Evolutionary conservation across 2,888 invertebrate genomes (phyloP).

Genomic region (Habroteleia sp.): DNA sequence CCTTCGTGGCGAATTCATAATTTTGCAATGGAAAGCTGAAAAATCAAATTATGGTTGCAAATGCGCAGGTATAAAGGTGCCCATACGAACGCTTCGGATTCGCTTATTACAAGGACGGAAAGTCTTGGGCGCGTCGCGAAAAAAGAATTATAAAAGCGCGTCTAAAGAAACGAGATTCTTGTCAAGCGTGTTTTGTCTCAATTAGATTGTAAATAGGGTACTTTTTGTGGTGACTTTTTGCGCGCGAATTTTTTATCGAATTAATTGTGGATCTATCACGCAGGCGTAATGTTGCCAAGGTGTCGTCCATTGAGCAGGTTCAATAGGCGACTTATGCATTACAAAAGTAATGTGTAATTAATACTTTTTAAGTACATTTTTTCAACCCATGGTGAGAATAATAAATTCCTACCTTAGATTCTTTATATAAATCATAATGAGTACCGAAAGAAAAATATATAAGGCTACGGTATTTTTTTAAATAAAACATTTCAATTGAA

Average conservation of each 20-base stretch:
- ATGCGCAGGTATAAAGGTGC: conserved; percentile 25
- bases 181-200: conserved; percentile 31
- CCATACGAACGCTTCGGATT: conserved; percentile 15
- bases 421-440: no score
- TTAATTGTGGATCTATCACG: conserved; percentile 5
- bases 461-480: no score
- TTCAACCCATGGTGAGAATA: no score
- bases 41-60: conserved; percentile 29
- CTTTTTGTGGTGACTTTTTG: conserved; percentile 5
- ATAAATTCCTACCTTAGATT: no score
- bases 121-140: conserved; percentile 1
- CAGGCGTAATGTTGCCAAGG: no score
- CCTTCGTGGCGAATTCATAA: conserved; percentile 29
- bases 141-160: conserved; percentile 14
- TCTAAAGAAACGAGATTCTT: conserved; percentile 21
- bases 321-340: no score
- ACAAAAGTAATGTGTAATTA: no score
- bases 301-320: no score
- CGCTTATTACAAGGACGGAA: conserved; percentile 25
- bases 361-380: no score
- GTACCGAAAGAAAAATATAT: no score
- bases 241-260: no score
- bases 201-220: conserved; percentile 32
- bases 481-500: no score
- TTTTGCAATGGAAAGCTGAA: conserved; percentile 33